Conservation (phyloP, 2,888 invertebrate species). For the Nemotelus nigrinus region DNA sequence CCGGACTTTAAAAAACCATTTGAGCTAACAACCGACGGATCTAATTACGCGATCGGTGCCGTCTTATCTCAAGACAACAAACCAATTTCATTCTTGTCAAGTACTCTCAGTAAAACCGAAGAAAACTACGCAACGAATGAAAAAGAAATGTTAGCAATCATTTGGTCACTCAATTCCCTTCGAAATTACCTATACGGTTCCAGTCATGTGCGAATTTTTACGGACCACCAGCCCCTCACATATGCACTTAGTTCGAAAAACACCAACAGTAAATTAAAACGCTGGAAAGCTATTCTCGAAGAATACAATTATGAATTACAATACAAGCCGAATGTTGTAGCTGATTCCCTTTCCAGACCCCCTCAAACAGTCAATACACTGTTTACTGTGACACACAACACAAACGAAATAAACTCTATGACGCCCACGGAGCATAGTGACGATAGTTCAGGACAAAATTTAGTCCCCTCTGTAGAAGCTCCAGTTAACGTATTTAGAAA, state of each 20-base stretch:
- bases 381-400: not conserved
- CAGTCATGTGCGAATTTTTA: too few relatives aligned
- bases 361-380: slow-evolving; percentile 17
- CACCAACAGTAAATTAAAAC: slow-evolving; percentile 48
- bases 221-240: too few relatives aligned
- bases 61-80: too few relatives aligned
- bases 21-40: too few relatives aligned
- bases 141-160: too few relatives aligned
- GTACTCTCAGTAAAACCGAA: too few relatives aligned
- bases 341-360: slow-evolving; percentile 40
- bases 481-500: slow-evolving; percentile 23
- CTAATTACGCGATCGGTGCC: too few relatives aligned
- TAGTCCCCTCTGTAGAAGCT: slow-evolving; percentile 33
- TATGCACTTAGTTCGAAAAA: slow-evolving; percentile 51
- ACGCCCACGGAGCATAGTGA: slow-evolving; percentile 32
- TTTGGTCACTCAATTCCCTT: too few relatives aligned
- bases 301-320: slow-evolving; percentile 46
- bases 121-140: too few relatives aligned
- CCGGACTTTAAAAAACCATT: too few relatives aligned
- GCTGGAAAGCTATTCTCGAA: slow-evolving; percentile 48
- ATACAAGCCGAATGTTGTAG: slow-evolving; percentile 42
- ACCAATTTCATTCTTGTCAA: too few relatives aligned
- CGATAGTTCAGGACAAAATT: slow-evolving; percentile 38
- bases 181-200: too few relatives aligned
- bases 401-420: slow-evolving; percentile 24